Evolutionary conservation across 2,113 vertebrate species (phyloP).

Genomic region (Donacobius atricapilla): DNA sequence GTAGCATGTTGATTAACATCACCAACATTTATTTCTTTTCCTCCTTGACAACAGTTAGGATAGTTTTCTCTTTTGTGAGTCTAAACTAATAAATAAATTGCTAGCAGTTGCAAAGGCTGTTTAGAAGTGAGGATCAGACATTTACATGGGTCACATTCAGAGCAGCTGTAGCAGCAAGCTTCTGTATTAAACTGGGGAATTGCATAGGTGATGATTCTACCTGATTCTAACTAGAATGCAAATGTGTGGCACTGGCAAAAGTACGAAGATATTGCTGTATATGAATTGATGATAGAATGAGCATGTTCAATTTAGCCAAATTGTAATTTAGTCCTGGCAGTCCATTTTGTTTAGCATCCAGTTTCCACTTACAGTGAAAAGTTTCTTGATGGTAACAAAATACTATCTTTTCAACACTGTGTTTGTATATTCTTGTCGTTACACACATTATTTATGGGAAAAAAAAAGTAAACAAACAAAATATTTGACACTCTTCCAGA

Average conservation of each 20-base stretch:
- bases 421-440: neutral
- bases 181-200: neutral
- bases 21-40: neutral
- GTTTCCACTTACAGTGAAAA: neutral
- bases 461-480: accelerated
- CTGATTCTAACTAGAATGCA: neutral
- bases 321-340: neutral
- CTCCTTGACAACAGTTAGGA: neutral
- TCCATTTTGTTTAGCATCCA: neutral
- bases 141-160: neutral
- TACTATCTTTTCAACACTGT: neutral
- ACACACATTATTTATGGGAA: neutral
- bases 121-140: neutral
- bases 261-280: neutral
- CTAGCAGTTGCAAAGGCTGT: neutral
- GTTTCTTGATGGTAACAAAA: neutral
- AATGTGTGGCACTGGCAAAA: neutral
- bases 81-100: neutral
- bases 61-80: neutral
- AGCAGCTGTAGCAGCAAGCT: neutral
- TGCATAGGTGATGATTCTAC: neutral
- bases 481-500: neutral
- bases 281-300: neutral
- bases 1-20: neutral
- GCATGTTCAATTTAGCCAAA: neutral